Evolutionary conservation across 2,113 vertebrate species (phyloP).

Genomic region (Rhynchopsitta pachyrhyncha): DNA sequence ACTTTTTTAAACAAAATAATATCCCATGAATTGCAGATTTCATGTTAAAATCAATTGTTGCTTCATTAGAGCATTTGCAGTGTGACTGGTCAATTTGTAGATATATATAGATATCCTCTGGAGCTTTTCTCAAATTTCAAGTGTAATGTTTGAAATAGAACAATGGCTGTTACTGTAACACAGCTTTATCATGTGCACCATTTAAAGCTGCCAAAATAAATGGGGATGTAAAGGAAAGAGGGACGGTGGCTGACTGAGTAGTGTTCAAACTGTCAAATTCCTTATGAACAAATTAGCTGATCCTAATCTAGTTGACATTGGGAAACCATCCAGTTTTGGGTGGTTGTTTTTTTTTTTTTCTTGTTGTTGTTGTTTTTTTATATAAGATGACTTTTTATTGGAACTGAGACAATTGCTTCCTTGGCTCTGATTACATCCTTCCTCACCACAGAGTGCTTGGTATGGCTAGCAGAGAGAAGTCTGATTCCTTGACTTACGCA

Average conservation of each 20-base stretch:
- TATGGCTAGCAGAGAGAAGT: neutral
- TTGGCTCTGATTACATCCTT: slow-evolving; percentile 38
- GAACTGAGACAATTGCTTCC: slow-evolving; percentile 39
- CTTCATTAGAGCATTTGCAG: slow-evolving; percentile 56
- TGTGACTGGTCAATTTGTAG: slow-evolving; percentile 21
- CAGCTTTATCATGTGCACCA: slow-evolving; percentile 7
- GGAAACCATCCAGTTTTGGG: slow-evolving; percentile 49
- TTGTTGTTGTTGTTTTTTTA: neutral
- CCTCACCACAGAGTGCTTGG: neutral
- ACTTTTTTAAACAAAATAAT: neutral
- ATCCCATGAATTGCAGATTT: neutral
- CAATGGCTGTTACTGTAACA: neutral
- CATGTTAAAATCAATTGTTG: slow-evolving; percentile 27
- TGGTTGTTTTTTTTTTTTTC: neutral
- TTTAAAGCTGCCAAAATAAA: slow-evolving; percentile 46
- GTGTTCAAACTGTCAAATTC: slow-evolving; percentile 63
- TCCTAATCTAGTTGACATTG: slow-evolving; percentile 60
- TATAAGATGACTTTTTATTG: slow-evolving; percentile 51
- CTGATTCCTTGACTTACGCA: neutral
- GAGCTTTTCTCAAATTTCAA: slow-evolving; percentile 30
- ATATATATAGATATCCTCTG: neutral
- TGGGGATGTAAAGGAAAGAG: slow-evolving; percentile 7
- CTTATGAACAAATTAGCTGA: slow-evolving; percentile 66
- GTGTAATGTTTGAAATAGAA: slow-evolving; percentile 41
- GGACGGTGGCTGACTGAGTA: slow-evolving; percentile 17